These are phyloP conservation scores for Nezara viridula DNA, from an alignment of 2,888 invertebrate genomes.

Conservation along the genomic window DNA sequence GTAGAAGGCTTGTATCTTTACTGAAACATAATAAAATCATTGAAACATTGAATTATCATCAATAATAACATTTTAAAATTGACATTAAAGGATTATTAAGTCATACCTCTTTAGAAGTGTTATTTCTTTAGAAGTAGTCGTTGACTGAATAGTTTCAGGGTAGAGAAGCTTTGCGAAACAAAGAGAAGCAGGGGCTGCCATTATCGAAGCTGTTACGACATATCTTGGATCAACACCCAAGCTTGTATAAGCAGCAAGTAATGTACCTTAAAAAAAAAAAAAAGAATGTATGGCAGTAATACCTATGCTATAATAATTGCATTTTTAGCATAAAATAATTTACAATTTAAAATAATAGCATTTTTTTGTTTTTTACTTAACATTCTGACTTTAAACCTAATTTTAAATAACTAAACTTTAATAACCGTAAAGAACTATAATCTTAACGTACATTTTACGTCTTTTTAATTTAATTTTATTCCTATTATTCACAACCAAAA, in stretches of 20 bases:
- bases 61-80: not conserved
- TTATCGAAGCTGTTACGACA: constrained; percentile 92
- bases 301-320: no score
- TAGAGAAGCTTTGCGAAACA: constrained; percentile 91
- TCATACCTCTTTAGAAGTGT: constrained; percentile 74
- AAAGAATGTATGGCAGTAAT: no score
- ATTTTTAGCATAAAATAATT: no score
- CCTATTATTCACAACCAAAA: no score
- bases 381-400: no score
- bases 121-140: constrained; percentile 83
- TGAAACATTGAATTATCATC: not conserved
- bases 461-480: no score
- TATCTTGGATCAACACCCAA: constrained; percentile 92
- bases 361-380: no score
- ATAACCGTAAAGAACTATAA: no score
- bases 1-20: constrained; percentile 85
- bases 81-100: not conserved
- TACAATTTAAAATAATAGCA: no score
- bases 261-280: constrained; percentile 77
- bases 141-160: constrained; percentile 89
- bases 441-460: no score
- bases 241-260: constrained; percentile 91
- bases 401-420: no score
- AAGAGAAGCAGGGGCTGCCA: constrained; percentile 95
- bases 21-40: constrained; percentile 71